Evolutionary conservation across 2,888 invertebrate genomes (phyloP), one percentile per base, ranked within the genome.

Genomic region (Epiblema foenella): DNA sequence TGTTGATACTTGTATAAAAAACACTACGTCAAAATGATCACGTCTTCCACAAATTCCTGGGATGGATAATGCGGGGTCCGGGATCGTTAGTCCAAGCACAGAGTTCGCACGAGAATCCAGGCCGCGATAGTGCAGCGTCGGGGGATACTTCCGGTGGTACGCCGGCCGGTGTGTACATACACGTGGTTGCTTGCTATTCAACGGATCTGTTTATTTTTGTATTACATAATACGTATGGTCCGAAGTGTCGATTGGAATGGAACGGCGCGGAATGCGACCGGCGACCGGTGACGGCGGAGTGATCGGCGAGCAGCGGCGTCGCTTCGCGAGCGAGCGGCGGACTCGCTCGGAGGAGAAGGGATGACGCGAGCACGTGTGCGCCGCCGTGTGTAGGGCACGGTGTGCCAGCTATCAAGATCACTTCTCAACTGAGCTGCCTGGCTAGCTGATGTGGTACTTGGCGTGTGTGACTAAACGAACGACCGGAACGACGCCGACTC

Each of bases 321-420:
- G 66, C 66, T 66, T 56, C 56, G 75, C 73, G 83, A 84, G 81
- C 83, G 84, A 82, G 82, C 82, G 81, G 82, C 81, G 81, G 76
- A 77, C 75, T 80, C 83, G 83, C 81, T 81, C 82, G 83, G 83
- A 82, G 82, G 84, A 82, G 82, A 81, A 83, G 83, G 85, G 86
- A 85, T 81, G 84, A 80, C 81, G 81, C 82, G 82, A 80, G 86
- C 89, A 89, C 89, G 89, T 90, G 90, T 88, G 86, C 84, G 85
- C 85, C 85, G 86, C 86, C 81, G 85, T 83, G 85, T 85, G 88
- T 86, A 84, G 46, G 46, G 52, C 52, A 64, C 82, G 80, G 87
- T 87, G 86, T 86, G 89, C 82, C 83, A 78, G 80, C 87, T 85
- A 83, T 84, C 82, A 85, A 89, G 89, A 87, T 88, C 88, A 85